Conservation (phyloP, 1,140 invertebrate genomes). For the Caenorhabditis brenneri region DNA sequence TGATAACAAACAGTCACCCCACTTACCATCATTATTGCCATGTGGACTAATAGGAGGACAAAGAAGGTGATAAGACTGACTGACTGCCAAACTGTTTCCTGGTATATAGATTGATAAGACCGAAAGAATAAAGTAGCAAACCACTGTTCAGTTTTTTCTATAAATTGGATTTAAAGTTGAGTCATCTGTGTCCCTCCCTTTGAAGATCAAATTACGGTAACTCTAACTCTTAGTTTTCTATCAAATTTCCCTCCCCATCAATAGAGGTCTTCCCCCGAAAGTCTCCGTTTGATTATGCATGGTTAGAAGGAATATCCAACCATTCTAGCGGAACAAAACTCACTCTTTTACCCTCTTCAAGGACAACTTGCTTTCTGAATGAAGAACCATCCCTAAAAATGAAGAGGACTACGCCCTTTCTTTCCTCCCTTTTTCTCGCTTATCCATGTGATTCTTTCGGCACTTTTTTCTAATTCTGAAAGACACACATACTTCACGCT, state of each 20-base stretch:
- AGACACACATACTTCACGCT: not conserved
- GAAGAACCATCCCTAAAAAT: not conserved
- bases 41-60: not conserved
- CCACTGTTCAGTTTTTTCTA: not conserved
- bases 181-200: not conserved
- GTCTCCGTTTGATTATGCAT: not conserved
- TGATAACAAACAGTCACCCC: not conserved
- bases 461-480: not conserved
- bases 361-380: not conserved
- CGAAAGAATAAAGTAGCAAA: not conserved
- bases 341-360: not conserved
- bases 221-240: not conserved
- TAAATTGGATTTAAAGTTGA: not conserved
- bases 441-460: not conserved
- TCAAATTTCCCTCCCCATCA: not conserved
- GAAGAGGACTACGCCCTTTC: not conserved
- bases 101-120: not conserved
- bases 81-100: not conserved
- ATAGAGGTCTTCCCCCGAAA: not conserved
- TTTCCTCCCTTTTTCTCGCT: not conserved
- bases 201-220: not conserved
- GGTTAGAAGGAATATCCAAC: not conserved
- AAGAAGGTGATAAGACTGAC: not conserved
- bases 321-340: conserved; percentile 23
- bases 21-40: not conserved